Evolutionary conservation across 1,140 invertebrate species (phyloP).

Genomic region (Drosophila quadrilineata): DNA sequence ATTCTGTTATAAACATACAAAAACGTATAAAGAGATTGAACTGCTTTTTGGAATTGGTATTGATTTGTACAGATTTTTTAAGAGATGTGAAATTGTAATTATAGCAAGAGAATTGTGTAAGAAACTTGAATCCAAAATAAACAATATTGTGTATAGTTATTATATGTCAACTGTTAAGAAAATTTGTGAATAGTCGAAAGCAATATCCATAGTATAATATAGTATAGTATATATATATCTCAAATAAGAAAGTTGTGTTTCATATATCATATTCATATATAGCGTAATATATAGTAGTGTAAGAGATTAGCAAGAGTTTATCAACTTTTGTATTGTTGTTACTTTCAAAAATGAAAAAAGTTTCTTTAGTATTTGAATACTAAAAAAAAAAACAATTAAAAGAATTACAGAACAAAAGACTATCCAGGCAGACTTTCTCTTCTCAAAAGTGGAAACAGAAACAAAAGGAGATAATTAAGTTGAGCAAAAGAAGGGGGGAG

Average conservation of each 20-base stretch:
- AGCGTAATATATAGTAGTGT: neutral
- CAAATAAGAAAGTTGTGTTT: slow-evolving; percentile 18
- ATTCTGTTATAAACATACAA: slow-evolving; percentile 55
- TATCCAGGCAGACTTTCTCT: neutral
- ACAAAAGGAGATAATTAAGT: neutral
- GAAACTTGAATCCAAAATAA: slow-evolving; percentile 45
- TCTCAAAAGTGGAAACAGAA: neutral
- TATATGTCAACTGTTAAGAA: slow-evolving; percentile 8
- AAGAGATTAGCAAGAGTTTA: too few relatives aligned
- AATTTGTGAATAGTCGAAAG: slow-evolving; percentile 15
- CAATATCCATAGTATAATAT: slow-evolving; percentile 29
- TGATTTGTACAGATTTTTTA: slow-evolving; percentile 37
- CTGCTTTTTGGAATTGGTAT: slow-evolving; percentile 15
- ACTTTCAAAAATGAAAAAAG: too few relatives aligned
- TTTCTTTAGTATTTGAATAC: too few relatives aligned
- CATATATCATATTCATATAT: slow-evolving; percentile 23
- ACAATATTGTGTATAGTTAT: too few relatives aligned
- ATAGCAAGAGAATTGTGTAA: too few relatives aligned
- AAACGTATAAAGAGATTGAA: slow-evolving; percentile 56
- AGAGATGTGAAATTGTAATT: slow-evolving; percentile 37
- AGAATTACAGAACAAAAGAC: too few relatives aligned
- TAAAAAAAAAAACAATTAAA: too few relatives aligned
- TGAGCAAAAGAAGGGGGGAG: slow-evolving; percentile 17
- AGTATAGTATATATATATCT: slow-evolving; percentile 18
- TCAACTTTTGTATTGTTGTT: too few relatives aligned